Evolutionary conservation across 37 sponge, comb jelly and placozoan genomes (phyloP).

Genomic region (Ephydatia muelleri): DNA sequence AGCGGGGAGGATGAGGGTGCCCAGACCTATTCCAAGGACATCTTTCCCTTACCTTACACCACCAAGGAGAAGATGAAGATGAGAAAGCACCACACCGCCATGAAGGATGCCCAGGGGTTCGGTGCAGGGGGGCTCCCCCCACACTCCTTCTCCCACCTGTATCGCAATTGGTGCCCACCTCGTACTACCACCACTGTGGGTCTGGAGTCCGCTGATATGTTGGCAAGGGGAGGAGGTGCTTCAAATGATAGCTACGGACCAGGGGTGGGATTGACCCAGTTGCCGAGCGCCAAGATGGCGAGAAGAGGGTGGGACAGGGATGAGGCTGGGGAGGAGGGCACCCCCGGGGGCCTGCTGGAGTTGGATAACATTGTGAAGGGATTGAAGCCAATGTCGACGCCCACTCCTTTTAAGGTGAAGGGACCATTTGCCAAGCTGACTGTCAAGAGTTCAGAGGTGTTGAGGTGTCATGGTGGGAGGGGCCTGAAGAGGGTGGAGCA

Average conservation of each 20-base stretch:
- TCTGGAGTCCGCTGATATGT: background rate
- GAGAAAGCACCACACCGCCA: too few relatives aligned
- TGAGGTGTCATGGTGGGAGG: slow-evolving; percentile 25
- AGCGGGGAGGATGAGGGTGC: background rate
- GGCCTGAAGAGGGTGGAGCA: background rate
- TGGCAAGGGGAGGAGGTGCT: background rate
- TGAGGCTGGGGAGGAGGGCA: background rate
- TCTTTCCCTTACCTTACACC: slow-evolving; percentile 15
- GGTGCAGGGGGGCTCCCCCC: slow-evolving; percentile 77
- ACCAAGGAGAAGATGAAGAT: background rate
- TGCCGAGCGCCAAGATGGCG: background rate
- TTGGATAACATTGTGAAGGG: slow-evolving; percentile 1
- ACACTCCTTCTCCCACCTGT: slow-evolving; percentile 44
- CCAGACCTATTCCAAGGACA: background rate
- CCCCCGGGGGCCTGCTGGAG: background rate
- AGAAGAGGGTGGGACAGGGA: background rate
- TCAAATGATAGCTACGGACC: slow-evolving; percentile 16
- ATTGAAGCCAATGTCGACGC: slow-evolving; percentile 4
- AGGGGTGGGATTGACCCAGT: slow-evolving; percentile 10
- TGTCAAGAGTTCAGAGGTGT: slow-evolving; percentile 2
- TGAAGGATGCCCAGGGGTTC: slow-evolving; percentile 59
- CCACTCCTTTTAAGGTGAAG: too few relatives aligned
- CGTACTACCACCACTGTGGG: background rate
- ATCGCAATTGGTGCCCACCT: slow-evolving; percentile 58
- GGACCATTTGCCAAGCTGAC: background rate